phyloP scores from a whole-genome alignment of 2,888 invertebrate genomes.

The Caenorhabditis drosophilae region DNA sequence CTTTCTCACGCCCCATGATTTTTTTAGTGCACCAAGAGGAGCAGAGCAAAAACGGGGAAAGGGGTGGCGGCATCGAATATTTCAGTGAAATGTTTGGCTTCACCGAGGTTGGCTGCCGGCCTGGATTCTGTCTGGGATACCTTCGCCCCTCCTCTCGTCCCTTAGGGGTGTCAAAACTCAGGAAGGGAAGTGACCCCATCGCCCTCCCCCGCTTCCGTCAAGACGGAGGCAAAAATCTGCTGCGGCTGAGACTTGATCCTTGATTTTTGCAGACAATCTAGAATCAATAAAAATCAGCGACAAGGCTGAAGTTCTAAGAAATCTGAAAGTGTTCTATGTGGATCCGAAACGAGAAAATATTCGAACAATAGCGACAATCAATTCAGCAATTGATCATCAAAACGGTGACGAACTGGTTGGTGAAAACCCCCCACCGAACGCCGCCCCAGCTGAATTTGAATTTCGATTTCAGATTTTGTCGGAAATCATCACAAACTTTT shows the following conservation, averaged over 20 bases:
- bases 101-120: not conserved
- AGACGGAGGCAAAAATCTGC: not conserved
- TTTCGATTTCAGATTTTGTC: not conserved
- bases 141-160: too few relatives aligned
- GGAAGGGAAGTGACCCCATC: too few relatives aligned
- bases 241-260: not conserved
- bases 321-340: constrained; percentile 46
- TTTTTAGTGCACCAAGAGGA: too few relatives aligned
- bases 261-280: too few relatives aligned
- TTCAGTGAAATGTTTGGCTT: not conserved
- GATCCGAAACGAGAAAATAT: constrained; percentile 14
- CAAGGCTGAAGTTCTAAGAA: constrained; percentile 10
- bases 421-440: constrained; percentile 4
- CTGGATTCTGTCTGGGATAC: too few relatives aligned
- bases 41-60: too few relatives aligned
- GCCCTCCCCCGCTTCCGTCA: too few relatives aligned
- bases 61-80: too few relatives aligned
- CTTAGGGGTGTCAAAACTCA: too few relatives aligned
- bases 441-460: too few relatives aligned
- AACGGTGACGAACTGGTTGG: constrained; percentile 17
- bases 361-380: constrained; percentile 22
- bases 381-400: constrained; percentile 6
- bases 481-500: constrained; percentile 24
- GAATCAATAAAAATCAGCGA: too few relatives aligned
- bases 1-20: too few relatives aligned